Percentiles rank a stretch among this genome's conserved stretches.
Evolutionary conservation across 1,140 invertebrate species (phyloP).

Genomic region (Caenorhabditis tropicalis): DNA sequence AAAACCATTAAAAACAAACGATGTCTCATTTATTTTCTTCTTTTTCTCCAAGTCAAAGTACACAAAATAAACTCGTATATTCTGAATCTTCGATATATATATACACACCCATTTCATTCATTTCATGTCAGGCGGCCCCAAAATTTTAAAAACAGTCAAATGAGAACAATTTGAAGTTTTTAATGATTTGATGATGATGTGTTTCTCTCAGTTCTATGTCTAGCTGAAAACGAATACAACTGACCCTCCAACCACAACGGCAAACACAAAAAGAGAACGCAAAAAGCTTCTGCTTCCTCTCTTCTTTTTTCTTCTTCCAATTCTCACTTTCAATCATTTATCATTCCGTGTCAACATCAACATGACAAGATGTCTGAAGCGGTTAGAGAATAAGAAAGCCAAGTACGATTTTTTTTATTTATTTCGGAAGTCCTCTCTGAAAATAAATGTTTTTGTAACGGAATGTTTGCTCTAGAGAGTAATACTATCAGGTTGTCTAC

Average conservation of each 20-base stretch:
- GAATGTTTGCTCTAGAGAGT: background rate
- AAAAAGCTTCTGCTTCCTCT: slow-evolving; percentile 18
- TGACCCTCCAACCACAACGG: slow-evolving; percentile 1
- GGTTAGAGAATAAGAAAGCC: background rate
- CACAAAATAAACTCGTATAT: slow-evolving; percentile 9
- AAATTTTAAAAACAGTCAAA: background rate
- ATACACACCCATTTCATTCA: background rate
- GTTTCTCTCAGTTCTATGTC: background rate
- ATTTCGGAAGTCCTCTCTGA: background rate
- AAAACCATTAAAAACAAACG: no score
- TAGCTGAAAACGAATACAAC: background rate
- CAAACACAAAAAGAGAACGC: slow-evolving; percentile 38
- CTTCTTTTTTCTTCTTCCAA: background rate
- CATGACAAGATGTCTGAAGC: slow-evolving; percentile 4
- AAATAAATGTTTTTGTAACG: background rate
- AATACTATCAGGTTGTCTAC: background rate
- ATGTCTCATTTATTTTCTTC: background rate
- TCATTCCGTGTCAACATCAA: slow-evolving; percentile 38
- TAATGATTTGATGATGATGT: background rate
- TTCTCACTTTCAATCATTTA: slow-evolving; percentile 35
- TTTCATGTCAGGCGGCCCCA: background rate
- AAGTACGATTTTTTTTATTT: slow-evolving; percentile 21
- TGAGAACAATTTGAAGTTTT: background rate
- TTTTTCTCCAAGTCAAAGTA: background rate
- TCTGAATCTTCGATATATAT: background rate